Evolutionary conservation across 2,113 vertebrate species (phyloP).

Genomic region (Pollachius pollachius): DNA sequence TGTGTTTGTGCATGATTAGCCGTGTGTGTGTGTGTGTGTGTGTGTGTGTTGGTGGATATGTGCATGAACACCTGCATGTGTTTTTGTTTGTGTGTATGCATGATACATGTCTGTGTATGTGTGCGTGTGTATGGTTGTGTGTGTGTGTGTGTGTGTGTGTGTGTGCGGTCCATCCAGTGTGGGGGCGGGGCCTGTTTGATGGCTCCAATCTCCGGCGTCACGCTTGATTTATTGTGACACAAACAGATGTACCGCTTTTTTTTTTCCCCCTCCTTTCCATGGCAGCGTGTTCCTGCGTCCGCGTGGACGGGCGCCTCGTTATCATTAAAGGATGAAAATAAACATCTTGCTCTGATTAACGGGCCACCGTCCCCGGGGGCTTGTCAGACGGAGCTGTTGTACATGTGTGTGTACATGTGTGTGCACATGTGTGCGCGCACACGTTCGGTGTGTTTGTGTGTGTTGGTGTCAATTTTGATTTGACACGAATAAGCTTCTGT

Average conservation of each 20-base stretch:
- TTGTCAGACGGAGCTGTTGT: constrained; percentile 38
- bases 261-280: no score
- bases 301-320: background rate
- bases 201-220: constrained; percentile 35
- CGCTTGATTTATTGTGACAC: constrained; percentile 66
- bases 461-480: constrained; percentile 19
- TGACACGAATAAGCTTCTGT: constrained; percentile 48
- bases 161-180: no score
- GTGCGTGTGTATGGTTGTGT: constrained; percentile 40
- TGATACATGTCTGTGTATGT: constrained; percentile 32
- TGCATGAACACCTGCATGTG: no score
- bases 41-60: no score
- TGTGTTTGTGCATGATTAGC: no score
- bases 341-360: constrained; percentile 65
- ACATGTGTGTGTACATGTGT: constrained; percentile 40
- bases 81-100: no score
- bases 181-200: constrained; percentile 5
- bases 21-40: no score
- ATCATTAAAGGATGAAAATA: constrained; percentile 66
- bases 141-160: constrained; percentile 2
- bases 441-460: constrained; percentile 14
- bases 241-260: constrained; percentile 58
- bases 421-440: constrained; percentile 15
- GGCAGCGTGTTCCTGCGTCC: no score
- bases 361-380: constrained; percentile 30